Conservation (phyloP, 2,113 vertebrate species). For the Cygnus atratus region DNA sequence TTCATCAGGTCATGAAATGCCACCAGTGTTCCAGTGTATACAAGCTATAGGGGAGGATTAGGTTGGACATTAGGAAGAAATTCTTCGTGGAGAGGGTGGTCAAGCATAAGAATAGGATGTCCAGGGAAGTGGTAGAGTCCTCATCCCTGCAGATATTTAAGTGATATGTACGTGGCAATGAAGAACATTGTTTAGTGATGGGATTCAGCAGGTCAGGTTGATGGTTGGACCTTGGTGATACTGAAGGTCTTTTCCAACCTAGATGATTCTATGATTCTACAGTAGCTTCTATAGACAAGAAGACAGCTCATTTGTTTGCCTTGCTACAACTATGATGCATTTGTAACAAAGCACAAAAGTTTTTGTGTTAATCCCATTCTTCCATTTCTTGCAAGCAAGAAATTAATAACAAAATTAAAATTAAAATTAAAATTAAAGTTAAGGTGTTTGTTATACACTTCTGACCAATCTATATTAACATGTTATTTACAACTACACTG, state of each 20-base stretch:
- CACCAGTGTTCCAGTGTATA: neutral
- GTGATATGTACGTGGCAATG: neutral
- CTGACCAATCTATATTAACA: neutral
- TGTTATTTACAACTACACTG: neutral
- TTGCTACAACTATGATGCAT: neutral
- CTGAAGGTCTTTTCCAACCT: neutral
- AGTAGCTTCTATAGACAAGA: neutral
- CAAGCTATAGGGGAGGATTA: neutral
- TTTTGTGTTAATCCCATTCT: neutral
- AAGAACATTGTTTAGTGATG: neutral
- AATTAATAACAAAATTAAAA: neutral
- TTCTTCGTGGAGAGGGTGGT: neutral
- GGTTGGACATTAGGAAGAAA: neutral
- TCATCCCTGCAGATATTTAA: neutral
- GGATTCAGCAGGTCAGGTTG: neutral
- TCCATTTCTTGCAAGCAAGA: neutral
- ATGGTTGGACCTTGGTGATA: neutral
- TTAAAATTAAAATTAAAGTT: neutral
- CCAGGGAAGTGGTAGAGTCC: neutral
- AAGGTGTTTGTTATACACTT: neutral
- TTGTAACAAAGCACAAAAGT: neutral
- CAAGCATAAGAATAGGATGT: neutral
- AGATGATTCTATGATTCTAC: neutral
- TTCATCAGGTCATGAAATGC: neutral
- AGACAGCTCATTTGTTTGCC: neutral